These are phyloP conservation scores for Anthopleura xanthogrammica DNA, from an alignment of 92 coral and sea anemone genomes.

Conservation along the genomic window DNA sequence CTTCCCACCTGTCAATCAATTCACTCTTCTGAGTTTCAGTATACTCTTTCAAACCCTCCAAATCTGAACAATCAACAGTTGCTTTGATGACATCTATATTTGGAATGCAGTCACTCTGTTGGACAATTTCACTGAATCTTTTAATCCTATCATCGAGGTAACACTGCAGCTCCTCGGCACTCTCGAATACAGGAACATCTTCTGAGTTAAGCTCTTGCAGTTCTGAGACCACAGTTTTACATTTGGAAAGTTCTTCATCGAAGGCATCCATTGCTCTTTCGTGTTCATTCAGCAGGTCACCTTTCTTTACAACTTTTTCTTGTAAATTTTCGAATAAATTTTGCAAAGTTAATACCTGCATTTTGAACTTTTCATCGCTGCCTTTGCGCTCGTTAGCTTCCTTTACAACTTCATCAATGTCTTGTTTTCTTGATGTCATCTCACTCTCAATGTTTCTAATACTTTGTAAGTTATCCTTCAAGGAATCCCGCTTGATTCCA, in stretches of 20 bases:
- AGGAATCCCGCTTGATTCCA: conserved; percentile 11
- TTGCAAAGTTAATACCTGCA: background rate
- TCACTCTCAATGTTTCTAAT: conserved; percentile 3
- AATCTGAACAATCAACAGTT: conserved; percentile 25
- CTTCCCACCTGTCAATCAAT: conserved; percentile 57
- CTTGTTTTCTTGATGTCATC: conserved; percentile 12
- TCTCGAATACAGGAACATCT: conserved; percentile 36
- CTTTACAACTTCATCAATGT: background rate
- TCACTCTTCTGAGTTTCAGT: conserved; percentile 46
- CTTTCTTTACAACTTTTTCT: conserved; percentile 15
- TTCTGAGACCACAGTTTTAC: conserved; percentile 37
- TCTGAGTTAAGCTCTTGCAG: conserved; percentile 36
- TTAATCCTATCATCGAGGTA: conserved; percentile 52
- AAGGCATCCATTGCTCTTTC: conserved; percentile 27
- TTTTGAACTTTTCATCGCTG: background rate
- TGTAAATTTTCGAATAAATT: background rate
- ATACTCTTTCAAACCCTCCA: conserved; percentile 12
- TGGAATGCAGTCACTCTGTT: conserved; percentile 41
- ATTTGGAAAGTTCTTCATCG: conserved; percentile 49
- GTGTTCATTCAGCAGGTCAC: conserved; percentile 10
- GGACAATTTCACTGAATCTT: conserved; percentile 47
- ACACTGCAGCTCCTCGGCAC: conserved; percentile 51
- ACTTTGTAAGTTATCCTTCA: background rate
- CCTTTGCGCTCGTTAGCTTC: background rate
- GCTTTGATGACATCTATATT: conserved; percentile 48